These are phyloP conservation scores for Cryptosula pallasiana DNA, from an alignment of 2,888 invertebrate species.

Conservation along the genomic window DNA sequence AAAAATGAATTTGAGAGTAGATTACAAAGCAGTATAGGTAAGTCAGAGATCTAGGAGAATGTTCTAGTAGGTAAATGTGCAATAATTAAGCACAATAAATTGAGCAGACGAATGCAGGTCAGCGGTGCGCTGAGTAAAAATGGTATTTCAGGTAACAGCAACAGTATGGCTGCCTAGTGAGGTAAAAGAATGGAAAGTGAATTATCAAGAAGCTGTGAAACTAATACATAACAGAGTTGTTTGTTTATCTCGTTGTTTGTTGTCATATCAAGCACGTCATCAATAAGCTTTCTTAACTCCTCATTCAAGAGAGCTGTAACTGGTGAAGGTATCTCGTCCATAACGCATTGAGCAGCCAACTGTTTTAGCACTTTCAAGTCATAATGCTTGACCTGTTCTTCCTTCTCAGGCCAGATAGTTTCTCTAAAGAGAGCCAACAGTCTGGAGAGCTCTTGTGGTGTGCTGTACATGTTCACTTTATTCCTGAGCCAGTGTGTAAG, in stretches of 20 bases:
- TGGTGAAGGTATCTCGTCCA: not conserved
- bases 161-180: too few species aligned
- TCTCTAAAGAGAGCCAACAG: not conserved
- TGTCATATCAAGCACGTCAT: not conserved
- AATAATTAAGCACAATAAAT: too few species aligned
- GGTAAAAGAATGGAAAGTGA: constrained; percentile 6
- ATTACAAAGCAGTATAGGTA: too few species aligned
- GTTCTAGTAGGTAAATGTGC: too few species aligned
- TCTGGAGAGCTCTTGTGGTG: not conserved
- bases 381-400: not conserved
- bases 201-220: not conserved
- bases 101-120: too few species aligned
- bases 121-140: too few species aligned
- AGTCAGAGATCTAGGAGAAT: too few species aligned
- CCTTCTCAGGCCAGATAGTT: constrained; percentile 1
- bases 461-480: not conserved
- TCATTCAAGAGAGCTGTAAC: not conserved
- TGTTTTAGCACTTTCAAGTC: not conserved
- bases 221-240: constrained; percentile 2
- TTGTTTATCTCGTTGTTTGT: not conserved
- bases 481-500: not conserved
- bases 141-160: too few species aligned
- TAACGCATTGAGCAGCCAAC: not conserved
- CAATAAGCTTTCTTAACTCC: not conserved
- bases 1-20: too few species aligned